Conservation (phyloP, 1,140 invertebrate species). For the Mycetomoellerius zeteki region DNA sequence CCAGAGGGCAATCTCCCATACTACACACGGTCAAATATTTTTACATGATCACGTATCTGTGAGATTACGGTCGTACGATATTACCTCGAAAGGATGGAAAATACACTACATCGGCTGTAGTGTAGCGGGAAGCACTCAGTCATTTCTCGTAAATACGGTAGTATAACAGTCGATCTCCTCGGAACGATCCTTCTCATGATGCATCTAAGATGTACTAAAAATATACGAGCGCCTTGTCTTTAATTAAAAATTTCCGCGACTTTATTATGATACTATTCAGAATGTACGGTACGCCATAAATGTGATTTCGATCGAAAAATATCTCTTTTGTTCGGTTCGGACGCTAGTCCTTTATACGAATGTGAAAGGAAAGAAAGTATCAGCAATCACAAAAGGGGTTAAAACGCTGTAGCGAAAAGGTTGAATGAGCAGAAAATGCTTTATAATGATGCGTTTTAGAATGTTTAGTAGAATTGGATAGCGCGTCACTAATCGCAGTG, state of each 20-base stretch:
- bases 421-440: neutral
- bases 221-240: conserved; percentile 7
- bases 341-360: neutral
- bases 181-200: conserved; percentile 8
- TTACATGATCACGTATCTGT: conserved; percentile 54
- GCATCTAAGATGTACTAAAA: neutral
- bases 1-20: conserved; percentile 38
- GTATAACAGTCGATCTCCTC: conserved; percentile 49
- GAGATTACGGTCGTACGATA: conserved; percentile 54
- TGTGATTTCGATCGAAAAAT: neutral
- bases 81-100: conserved; percentile 54
- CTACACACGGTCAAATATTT: conserved; percentile 55
- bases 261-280: neutral
- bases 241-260: conserved; percentile 11
- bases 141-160: conserved; percentile 49
- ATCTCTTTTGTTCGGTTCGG: neutral
- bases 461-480: conserved; percentile 17
- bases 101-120: conserved; percentile 49
- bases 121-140: conserved; percentile 52
- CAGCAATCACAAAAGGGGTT: neutral
- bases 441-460: conserved; percentile 8
- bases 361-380: neutral
- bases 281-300: neutral
- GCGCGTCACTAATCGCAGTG: conserved; percentile 26
- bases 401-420: neutral